A percentile compares a stretch with the other conserved stretches of the same genome.
These are phyloP conservation scores for Rhodophaea formosa DNA, from an alignment of 2,888 invertebrate species.

Conservation along the genomic window DNA sequence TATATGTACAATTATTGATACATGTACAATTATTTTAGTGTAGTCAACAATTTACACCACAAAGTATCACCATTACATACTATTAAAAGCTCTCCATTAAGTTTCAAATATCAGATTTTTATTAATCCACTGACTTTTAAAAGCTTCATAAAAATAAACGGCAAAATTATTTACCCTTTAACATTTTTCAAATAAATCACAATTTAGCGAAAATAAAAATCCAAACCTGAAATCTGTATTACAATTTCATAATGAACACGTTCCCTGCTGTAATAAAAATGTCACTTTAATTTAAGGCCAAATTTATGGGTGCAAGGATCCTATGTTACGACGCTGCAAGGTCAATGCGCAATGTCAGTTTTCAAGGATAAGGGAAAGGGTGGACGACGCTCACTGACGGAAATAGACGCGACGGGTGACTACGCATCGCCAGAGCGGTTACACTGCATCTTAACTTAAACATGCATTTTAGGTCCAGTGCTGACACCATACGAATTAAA, in stretches of 20 bases:
- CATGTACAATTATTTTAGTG: no score
- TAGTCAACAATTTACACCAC: no score
- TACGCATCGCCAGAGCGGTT: neutral
- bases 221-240: constrained; percentile 15
- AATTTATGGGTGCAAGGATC: constrained; percentile 33
- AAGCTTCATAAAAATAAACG: neutral
- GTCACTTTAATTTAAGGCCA: constrained; percentile 27
- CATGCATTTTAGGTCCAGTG: no score
- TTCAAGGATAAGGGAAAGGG: constrained; percentile 28
- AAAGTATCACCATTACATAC: no score
- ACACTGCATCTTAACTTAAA: no score
- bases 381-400: constrained; percentile 17
- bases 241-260: constrained; percentile 25
- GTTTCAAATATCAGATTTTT: neutral
- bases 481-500: no score
- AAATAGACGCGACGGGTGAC: neutral
- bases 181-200: constrained; percentile 3
- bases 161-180: constrained; percentile 1
- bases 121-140: neutral
- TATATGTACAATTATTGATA: no score
- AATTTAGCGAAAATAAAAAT: constrained; percentile 13
- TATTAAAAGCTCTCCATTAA: no score
- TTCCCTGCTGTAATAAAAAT: constrained; percentile 26
- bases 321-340: constrained; percentile 23
- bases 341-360: constrained; percentile 27